Evolutionary conservation across 2,888 invertebrate genomes (phyloP).

Genomic region (Norana najaformis): DNA sequence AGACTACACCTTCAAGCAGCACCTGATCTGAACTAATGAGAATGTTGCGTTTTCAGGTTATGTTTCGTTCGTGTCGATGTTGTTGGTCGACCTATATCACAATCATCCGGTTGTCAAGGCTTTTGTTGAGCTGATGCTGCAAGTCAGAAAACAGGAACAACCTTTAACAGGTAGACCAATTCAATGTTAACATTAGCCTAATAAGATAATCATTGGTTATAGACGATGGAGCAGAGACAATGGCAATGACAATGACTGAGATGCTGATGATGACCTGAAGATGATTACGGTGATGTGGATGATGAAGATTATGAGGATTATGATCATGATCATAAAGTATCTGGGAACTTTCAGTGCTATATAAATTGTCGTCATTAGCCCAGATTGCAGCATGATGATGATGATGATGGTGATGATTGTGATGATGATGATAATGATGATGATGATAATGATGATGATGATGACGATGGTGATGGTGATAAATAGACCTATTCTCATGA

Average conservation of each 20-base stretch:
- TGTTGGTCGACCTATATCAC: constrained; percentile 7
- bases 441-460: not conserved
- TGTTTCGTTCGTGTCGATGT: constrained; percentile 14
- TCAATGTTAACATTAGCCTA: not conserved
- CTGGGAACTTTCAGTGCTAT: not conserved
- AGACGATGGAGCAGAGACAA: not conserved
- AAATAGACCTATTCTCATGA: not conserved
- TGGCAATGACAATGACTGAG: no score
- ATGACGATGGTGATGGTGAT: not conserved
- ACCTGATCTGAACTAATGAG: no score
- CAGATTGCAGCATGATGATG: no score
- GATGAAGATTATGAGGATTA: not conserved
- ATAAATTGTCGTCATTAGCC: no score
- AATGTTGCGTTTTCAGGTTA: not conserved
- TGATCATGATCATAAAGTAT: not conserved
- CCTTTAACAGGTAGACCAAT: not conserved
- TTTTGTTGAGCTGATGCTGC: constrained; percentile 10
- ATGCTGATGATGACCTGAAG: no score
- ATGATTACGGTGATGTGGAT: not conserved
- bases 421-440: constrained; percentile 26
- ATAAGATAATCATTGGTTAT: no score
- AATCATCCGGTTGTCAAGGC: constrained; percentile 20
- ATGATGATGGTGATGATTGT: constrained; percentile 27
- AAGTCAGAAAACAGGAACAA: not conserved
- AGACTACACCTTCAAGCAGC: no score